phyloP scores from a whole-genome alignment of 2,888 invertebrate genomes.

The Acrobasis repandana region DNA sequence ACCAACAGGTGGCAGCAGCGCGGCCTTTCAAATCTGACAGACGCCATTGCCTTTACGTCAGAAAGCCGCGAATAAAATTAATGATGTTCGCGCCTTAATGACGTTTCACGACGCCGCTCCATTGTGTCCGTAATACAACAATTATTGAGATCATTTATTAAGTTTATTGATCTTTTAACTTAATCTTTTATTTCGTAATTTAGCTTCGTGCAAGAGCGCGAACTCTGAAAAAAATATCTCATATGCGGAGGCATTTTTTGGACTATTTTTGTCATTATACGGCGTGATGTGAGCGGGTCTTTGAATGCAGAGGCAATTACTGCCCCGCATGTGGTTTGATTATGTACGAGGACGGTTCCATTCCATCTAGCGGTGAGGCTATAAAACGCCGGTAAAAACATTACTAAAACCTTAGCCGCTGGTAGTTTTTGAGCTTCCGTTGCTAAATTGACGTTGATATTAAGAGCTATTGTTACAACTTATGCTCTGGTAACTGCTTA shows the following conservation, averaged over 20 bases:
- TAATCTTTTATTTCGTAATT: slow-evolving; percentile 84
- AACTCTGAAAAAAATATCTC: slow-evolving; percentile 80
- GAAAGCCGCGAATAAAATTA: slow-evolving; percentile 82
- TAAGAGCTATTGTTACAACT: slow-evolving; percentile 68
- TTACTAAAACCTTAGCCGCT: slow-evolving; percentile 68
- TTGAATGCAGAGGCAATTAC: slow-evolving; percentile 82
- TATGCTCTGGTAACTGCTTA: slow-evolving; percentile 38
- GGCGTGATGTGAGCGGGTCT: slow-evolving; percentile 80
- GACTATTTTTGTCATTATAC: slow-evolving; percentile 83
- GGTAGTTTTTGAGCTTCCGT: slow-evolving; percentile 78
- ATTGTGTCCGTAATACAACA: slow-evolving; percentile 83
- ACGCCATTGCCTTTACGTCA: slow-evolving; percentile 81
- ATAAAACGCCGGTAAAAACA: slow-evolving; percentile 72
- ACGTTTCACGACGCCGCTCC: slow-evolving; percentile 81
- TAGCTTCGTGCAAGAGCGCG: slow-evolving; percentile 78
- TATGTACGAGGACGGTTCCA: slow-evolving; percentile 69
- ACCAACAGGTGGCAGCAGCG: slow-evolving; percentile 81
- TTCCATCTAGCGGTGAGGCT: slow-evolving; percentile 74
- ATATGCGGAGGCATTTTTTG: slow-evolving; percentile 80
- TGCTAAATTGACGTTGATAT: slow-evolving; percentile 75
- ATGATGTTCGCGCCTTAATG: slow-evolving; percentile 83
- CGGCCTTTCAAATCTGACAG: slow-evolving; percentile 81
- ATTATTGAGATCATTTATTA: slow-evolving; percentile 84
- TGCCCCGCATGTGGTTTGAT: slow-evolving; percentile 82
- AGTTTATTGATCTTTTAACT: slow-evolving; percentile 83